Evolutionary conservation across 2,113 vertebrate genomes (phyloP).

Genomic region (Bubo scandiacus): DNA sequence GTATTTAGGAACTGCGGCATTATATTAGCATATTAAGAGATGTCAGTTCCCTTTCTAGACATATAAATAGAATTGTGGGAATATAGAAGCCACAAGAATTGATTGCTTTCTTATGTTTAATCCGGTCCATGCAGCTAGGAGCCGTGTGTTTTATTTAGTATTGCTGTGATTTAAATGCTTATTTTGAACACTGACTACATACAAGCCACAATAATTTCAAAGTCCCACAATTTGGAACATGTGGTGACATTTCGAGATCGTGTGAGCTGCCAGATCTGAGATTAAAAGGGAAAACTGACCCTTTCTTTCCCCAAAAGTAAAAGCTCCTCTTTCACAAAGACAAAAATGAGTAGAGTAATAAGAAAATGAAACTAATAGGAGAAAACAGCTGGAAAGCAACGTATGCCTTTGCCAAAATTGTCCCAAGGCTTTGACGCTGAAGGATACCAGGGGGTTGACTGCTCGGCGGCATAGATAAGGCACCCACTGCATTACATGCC

Average conservation of each 20-base stretch:
- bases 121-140: not conserved
- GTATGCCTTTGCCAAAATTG: not conserved
- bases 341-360: not conserved
- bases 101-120: conserved; percentile 41
- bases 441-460: rapidly evolving
- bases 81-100: conserved; percentile 24
- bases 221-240: conserved; percentile 45
- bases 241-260: conserved; percentile 29
- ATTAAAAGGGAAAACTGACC: conserved; percentile 9
- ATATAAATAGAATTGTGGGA: conserved; percentile 46
- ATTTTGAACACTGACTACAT: conserved; percentile 50
- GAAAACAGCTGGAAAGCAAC: not conserved
- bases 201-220: not conserved
- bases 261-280: not conserved
- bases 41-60: conserved; percentile 7
- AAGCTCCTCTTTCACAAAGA: not conserved
- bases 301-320: not conserved
- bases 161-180: conserved; percentile 29
- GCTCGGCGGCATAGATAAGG: not conserved
- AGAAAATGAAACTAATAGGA: not conserved
- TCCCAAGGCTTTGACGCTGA: not conserved
- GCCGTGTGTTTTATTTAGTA: conserved; percentile 17
- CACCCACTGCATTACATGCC: not conserved
- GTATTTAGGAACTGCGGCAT: not conserved
- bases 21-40: not conserved